Evolutionary conservation across 2,797 vertebrate genomes (phyloP), one percentile per base, ranked within the genome.

Genomic region (Florisuga fusca): DNA sequence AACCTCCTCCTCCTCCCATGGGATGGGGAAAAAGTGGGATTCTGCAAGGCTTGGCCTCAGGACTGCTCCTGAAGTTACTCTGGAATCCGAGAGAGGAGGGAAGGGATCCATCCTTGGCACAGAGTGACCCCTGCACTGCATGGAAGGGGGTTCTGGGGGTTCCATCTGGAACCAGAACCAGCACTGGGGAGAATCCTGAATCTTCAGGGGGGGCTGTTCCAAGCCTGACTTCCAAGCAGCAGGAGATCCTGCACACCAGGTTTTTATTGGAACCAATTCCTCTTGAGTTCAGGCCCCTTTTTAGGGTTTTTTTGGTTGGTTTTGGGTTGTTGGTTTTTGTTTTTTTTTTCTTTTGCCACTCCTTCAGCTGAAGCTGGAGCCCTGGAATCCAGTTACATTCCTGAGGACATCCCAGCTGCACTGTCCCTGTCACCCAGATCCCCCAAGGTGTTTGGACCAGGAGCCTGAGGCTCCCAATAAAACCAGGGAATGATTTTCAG

Each of bases 11-110:
- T 79, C 64, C 61, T 82, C 36, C 38, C 19, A 7, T 4, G 5
- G 34, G 75, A 22, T 46, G 59, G 55, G 48, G 38, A 63, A 66
- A 66, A 73, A 48, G 55, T 3, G 31, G 26, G 31, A 16, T n/a
- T 71, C 72, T 73, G 36, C 0, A 0, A n/a, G 2, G 0, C 36
- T 29, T 38, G 31, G 19, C 50, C 66, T 59, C 58, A 59, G 74
- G 34, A 89, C 14, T 3, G 33, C 3, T 68, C 79, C 68, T 62
- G 33, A 58, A 68, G 36, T 15, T 15, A 57, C 10, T 19, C 22
- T 5, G 36, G 64, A 55, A 88, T 18, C 48, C 64, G 33, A 53
- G 73, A 29, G 23, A 72, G 59, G 27, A 68, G 16, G 26, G 68
- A 61, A 74, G 59, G 67, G 83, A 45, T 34, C 38, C 67, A 34